Percentiles rank a stretch among this genome's conserved stretches.
These are phyloP conservation scores for Corythaixoides concolor DNA, from an alignment of 2,113 vertebrate genomes.

Conservation along the genomic window DNA sequence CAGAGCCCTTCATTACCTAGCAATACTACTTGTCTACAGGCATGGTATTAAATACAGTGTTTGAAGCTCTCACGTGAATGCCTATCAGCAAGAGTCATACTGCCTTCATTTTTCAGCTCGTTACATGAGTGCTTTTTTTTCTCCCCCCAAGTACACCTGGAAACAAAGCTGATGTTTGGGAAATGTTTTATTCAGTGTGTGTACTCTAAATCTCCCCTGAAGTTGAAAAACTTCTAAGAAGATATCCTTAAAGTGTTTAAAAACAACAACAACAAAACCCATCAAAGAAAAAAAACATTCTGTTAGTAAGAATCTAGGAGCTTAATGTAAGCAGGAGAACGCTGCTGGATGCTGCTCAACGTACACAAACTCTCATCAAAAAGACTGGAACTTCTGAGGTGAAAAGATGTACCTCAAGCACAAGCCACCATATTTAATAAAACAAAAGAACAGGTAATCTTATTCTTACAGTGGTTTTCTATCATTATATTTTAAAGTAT, in stretches of 20 bases:
- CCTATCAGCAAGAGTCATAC: constrained; percentile 1
- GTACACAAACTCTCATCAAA: not conserved
- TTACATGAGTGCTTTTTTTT: not conserved
- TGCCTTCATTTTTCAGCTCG: not conserved
- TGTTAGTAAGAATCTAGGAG: not conserved
- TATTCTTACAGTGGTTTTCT: not conserved
- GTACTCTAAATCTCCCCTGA: not conserved
- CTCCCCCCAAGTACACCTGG: too few species aligned
- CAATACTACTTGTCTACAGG: not conserved
- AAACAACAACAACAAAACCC: not conserved
- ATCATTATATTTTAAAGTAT: not conserved
- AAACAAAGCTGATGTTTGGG: not conserved
- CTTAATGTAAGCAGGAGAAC: not conserved
- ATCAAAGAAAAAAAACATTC: not conserved
- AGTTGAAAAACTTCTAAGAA: not conserved
- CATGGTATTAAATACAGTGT: not conserved
- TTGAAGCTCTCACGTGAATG: not conserved
- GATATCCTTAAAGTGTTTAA: not conserved
- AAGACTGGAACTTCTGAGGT: not conserved
- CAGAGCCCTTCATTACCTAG: not conserved
- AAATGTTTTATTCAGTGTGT: not conserved
- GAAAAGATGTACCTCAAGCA: not conserved
- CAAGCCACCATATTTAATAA: not conserved
- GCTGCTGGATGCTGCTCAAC: not conserved
- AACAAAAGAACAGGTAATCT: not conserved